phyloP scores from a whole-genome alignment of 2,797 vertebrate genomes.

The Lutjanus argentimaculatus region DNA sequence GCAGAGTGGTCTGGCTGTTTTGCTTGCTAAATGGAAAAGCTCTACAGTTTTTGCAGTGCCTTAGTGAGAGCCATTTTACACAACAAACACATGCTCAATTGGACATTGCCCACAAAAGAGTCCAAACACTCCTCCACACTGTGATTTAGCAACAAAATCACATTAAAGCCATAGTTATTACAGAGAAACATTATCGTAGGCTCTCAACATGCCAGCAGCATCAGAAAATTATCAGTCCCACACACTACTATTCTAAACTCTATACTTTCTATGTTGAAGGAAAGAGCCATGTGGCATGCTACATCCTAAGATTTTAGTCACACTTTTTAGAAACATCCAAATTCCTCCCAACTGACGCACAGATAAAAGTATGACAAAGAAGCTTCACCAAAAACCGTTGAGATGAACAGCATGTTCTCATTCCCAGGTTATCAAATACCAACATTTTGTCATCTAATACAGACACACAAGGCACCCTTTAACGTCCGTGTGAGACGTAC shows the following conservation, averaged over 20 bases:
- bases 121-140: slow-evolving; percentile 16
- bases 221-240: not conserved
- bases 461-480: too few species aligned
- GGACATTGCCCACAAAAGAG: not conserved
- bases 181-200: not conserved
- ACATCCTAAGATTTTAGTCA: not conserved
- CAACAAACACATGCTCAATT: slow-evolving; percentile 21
- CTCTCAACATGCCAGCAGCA: not conserved
- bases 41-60: not conserved
- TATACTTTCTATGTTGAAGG: not conserved
- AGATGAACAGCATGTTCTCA: too few species aligned
- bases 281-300: not conserved
- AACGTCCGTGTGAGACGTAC: too few species aligned
- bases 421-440: too few species aligned
- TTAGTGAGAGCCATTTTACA: slow-evolving; percentile 25
- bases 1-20: not conserved
- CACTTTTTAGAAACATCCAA: not conserved
- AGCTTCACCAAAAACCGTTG: too few species aligned
- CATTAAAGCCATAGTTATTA: slow-evolving; percentile 15
- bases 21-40: slow-evolving; percentile 7
- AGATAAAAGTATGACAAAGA: not conserved
- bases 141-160: slow-evolving; percentile 23
- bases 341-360: not conserved
- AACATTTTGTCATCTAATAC: too few species aligned
- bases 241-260: not conserved